Percentiles rank a stretch among this genome's conserved stretches.
phyloP scores from a whole-genome alignment of 2,888 invertebrate genomes.

The Eueremaeus valkanovi region DNA sequence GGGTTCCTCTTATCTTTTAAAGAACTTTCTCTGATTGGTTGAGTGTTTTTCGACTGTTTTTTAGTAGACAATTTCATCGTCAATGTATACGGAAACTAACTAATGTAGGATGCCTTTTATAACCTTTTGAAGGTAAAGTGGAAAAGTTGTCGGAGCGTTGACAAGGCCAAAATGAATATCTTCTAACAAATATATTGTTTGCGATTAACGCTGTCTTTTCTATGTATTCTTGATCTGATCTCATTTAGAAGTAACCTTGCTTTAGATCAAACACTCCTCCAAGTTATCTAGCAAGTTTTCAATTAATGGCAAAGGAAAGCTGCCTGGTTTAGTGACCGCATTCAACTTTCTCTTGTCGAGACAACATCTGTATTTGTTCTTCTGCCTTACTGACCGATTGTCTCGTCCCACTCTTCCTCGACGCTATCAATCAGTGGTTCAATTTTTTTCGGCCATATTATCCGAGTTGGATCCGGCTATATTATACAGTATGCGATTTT shows the following conservation, averaged over 20 bases:
- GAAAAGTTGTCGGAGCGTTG: constrained; percentile 48
- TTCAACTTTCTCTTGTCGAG: constrained; percentile 39
- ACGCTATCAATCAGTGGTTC: too few relatives aligned
- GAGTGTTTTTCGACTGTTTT: background rate
- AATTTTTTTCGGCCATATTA: too few relatives aligned
- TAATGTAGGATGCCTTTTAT: constrained; percentile 27
- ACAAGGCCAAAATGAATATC: too few relatives aligned
- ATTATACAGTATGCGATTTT: too few relatives aligned
- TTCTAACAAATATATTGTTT: constrained; percentile 46
- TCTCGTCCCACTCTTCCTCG: too few relatives aligned
- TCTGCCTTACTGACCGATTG: too few relatives aligned
- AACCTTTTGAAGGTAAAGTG: constrained; percentile 47
- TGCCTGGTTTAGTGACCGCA: constrained; percentile 20
- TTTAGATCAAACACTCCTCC: background rate
- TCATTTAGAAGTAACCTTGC: constrained; percentile 32
- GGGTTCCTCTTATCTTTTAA: background rate
- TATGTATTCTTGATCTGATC: constrained; percentile 38
- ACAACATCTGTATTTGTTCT: background rate
- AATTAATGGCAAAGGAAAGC: constrained; percentile 25
- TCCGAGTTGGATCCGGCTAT: too few relatives aligned
- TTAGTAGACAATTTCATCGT: constrained; percentile 35
- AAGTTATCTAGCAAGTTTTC: constrained; percentile 31
- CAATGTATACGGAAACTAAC: constrained; percentile 40
- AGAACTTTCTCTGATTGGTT: background rate
- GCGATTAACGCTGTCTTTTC: constrained; percentile 48